phyloP scores from a whole-genome alignment of 2,113 vertebrate species.

The Hippocampus comes region DNA sequence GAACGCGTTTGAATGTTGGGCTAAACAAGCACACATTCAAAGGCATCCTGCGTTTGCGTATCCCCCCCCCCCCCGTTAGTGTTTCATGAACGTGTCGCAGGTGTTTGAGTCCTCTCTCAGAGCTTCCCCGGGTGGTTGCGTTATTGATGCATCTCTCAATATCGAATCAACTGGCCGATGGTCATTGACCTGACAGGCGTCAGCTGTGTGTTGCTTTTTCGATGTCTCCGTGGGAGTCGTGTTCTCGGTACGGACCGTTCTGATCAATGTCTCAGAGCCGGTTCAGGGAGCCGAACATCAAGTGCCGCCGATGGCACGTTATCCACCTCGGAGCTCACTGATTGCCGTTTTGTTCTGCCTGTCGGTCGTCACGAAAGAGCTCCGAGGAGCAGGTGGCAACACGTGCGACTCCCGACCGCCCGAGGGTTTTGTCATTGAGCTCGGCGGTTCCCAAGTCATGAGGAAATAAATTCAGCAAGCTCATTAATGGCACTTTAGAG shows the following conservation, averaged over 20 bases:
- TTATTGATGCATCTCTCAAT: conserved; percentile 22
- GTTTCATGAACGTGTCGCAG: background rate
- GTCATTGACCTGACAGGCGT: conserved; percentile 19
- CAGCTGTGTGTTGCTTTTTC: conserved; percentile 2
- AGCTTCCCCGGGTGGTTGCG: background rate
- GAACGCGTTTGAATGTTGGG: background rate
- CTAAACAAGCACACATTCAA: background rate
- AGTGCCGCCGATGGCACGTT: conserved; percentile 18
- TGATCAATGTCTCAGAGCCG: conserved; percentile 19
- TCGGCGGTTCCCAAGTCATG: background rate
- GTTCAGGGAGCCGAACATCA: conserved; percentile 24
- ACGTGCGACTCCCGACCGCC: conserved; percentile 6
- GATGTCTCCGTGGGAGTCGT: conserved; percentile 12
- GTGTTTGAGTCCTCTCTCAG: conserved; percentile 3
- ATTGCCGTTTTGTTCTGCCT: conserved; percentile 21
- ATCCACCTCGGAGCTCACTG: conserved; percentile 18
- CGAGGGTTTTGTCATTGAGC: conserved; percentile 12
- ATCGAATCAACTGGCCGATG: conserved; percentile 17
- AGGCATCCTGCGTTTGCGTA: background rate
- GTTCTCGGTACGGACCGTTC: conserved; percentile 22
- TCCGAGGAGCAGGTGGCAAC: conserved; percentile 12
- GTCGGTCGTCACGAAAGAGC: conserved; percentile 6
- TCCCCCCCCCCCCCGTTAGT: no score
- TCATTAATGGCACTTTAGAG: background rate
- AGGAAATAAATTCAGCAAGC: background rate